These are phyloP conservation scores for Eupithecia centaureata DNA, from an alignment of 2,888 invertebrate species.

Conservation along the genomic window DNA sequence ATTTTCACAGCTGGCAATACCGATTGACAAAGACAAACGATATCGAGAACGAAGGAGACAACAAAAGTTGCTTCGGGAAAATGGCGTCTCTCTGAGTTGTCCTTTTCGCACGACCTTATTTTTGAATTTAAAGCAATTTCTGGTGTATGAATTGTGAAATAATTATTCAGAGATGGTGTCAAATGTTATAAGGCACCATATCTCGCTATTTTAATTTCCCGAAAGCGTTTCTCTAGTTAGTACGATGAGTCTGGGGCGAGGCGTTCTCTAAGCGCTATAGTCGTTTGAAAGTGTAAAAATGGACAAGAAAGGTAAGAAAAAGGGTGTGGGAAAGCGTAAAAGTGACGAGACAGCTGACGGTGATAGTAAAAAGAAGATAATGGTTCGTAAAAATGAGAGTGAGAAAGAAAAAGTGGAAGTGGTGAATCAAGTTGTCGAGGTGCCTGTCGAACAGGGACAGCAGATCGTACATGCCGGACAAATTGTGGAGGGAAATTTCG, in stretches of 20 bases:
- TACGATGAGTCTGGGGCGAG: slow-evolving; percentile 67
- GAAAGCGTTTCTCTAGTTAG: slow-evolving; percentile 14
- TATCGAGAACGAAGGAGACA: slow-evolving; percentile 39
- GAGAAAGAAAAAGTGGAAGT: slow-evolving; percentile 77
- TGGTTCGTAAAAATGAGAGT: slow-evolving; percentile 68
- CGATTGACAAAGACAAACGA: neutral
- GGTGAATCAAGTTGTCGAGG: slow-evolving; percentile 76
- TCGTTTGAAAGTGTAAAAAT: slow-evolving; percentile 65
- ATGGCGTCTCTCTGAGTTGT: slow-evolving; percentile 81
- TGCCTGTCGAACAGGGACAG: slow-evolving; percentile 77
- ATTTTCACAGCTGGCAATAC: slow-evolving; percentile 23
- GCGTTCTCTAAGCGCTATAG: slow-evolving; percentile 48
- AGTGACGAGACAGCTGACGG: slow-evolving; percentile 72
- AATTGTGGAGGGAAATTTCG: slow-evolving; percentile 77
- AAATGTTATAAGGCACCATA: slow-evolving; percentile 30
- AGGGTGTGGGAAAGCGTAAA: slow-evolving; percentile 79
- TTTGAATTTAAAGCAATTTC: slow-evolving; percentile 52
- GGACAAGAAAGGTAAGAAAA: slow-evolving; percentile 82
- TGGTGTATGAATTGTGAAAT: slow-evolving; percentile 50
- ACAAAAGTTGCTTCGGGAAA: slow-evolving; percentile 51
- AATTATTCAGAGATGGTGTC: slow-evolving; percentile 43
- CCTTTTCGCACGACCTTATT: slow-evolving; percentile 70
- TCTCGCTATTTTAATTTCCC: neutral
- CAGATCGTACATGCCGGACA: slow-evolving; percentile 79
- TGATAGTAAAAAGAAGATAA: slow-evolving; percentile 73